Percentiles rank a stretch among this genome's conserved stretches.
phyloP scores from a whole-genome alignment of 2,113 vertebrate species.

The Pituophis catenifer region DNA sequence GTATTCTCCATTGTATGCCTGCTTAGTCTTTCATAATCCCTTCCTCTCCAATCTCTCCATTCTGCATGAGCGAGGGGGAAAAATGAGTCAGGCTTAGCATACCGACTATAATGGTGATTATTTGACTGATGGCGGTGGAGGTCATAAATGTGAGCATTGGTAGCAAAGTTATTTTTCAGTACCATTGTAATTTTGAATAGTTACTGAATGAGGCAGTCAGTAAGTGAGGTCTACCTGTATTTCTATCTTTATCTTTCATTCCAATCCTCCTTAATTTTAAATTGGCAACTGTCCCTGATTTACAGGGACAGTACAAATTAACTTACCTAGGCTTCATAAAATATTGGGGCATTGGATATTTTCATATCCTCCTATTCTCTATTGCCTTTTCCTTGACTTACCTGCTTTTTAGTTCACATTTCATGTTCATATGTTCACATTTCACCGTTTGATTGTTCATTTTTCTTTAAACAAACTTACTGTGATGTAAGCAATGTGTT shows the following conservation, averaged over 20 bases:
- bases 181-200: not conserved
- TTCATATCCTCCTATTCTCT: not conserved
- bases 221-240: not conserved
- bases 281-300: not conserved
- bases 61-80: not conserved
- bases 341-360: not conserved
- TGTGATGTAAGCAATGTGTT: not conserved
- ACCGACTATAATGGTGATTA: not conserved
- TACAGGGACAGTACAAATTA: not conserved
- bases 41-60: not conserved
- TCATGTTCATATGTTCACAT: not conserved
- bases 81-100: not conserved
- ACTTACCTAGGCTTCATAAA: not conserved
- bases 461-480: not conserved
- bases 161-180: not conserved
- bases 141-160: not conserved
- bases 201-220: not conserved
- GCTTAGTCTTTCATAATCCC: not conserved
- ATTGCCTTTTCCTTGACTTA: not conserved
- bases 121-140: not conserved
- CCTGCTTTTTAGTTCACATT: not conserved
- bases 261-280: not conserved
- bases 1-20: not conserved
- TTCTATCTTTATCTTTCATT: not conserved
- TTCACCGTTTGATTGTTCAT: not conserved